Conservation (phyloP, 92 coral and sea anemone species). For the Epizoanthus ramosus region DNA sequence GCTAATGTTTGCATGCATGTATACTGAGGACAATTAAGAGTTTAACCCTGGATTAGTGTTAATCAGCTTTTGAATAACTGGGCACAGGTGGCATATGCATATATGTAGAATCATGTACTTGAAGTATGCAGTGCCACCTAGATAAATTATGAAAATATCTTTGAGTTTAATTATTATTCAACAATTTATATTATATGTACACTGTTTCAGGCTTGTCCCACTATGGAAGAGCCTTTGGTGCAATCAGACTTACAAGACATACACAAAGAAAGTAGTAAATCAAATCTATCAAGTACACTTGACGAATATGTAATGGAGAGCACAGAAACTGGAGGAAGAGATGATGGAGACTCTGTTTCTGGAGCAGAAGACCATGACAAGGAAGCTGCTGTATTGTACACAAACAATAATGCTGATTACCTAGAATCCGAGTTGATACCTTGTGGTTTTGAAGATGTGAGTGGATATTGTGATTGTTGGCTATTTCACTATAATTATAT, state of each 20-base stretch:
- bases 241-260: neutral
- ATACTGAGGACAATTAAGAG: too few relatives aligned
- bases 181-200: too few relatives aligned
- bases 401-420: constrained; percentile 32
- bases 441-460: neutral
- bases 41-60: too few relatives aligned
- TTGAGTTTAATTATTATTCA: too few relatives aligned
- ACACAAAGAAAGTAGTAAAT: neutral
- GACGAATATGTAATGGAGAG: neutral
- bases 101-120: too few relatives aligned
- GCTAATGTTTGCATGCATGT: too few relatives aligned
- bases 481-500: too few relatives aligned
- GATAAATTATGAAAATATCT: too few relatives aligned
- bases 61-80: too few relatives aligned
- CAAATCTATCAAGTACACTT: neutral
- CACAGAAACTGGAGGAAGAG: neutral
- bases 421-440: neutral
- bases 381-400: neutral
- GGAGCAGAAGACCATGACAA: neutral
- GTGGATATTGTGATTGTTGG: neutral
- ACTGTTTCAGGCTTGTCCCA: too few relatives aligned
- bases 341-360: neutral
- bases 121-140: too few relatives aligned
- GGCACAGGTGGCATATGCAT: too few relatives aligned
- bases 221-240: constrained; percentile 20